phyloP scores from a whole-genome alignment of 2,888 invertebrate genomes.

The Drosophila setosimentum region DNA sequence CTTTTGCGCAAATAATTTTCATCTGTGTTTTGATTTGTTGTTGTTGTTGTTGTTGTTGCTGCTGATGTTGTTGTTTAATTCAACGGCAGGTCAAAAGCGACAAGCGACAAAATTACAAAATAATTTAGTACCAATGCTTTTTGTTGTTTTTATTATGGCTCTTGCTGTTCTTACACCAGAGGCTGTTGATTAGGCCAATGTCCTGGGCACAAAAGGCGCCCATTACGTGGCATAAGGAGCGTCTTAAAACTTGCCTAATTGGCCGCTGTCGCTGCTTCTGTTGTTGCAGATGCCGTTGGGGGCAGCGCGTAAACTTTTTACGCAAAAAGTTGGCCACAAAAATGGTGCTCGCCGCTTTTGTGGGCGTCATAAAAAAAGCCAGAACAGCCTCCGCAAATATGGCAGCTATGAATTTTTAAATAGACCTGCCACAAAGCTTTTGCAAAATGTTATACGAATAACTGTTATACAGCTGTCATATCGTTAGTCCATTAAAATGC shows the following conservation, averaged over 20 bases:
- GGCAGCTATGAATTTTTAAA: conserved; percentile 48
- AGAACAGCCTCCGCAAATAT: conserved; percentile 34
- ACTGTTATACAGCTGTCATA: conserved; percentile 26
- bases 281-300: conserved; percentile 4
- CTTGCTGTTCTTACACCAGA: conserved; percentile 10
- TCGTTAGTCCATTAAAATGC: conserved; percentile 13
- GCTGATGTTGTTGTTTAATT: conserved; percentile 56
- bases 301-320: conserved; percentile 38
- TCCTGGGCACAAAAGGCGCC: conserved; percentile 56
- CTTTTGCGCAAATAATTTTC: conserved; percentile 32
- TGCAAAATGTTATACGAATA: conserved; percentile 6
- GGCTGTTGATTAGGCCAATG: conserved; percentile 63
- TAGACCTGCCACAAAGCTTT: conserved; percentile 13
- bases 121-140: conserved; percentile 50
- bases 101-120: conserved; percentile 56
- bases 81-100: conserved; percentile 56
- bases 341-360: conserved; percentile 36
- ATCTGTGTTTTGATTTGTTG: conserved; percentile 1
- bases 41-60: conserved; percentile 1
- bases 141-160: conserved; percentile 10
- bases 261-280: conserved; percentile 22
- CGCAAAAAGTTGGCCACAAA: conserved; percentile 49
- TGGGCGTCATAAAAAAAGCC: conserved; percentile 37
- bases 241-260: conserved; percentile 61
- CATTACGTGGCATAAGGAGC: conserved; percentile 53